Percentiles rank a stretch among this genome's conserved stretches.
Conservation (phyloP, 2,113 vertebrate species). For the Dicerorhinus sumatrensis region DNA sequence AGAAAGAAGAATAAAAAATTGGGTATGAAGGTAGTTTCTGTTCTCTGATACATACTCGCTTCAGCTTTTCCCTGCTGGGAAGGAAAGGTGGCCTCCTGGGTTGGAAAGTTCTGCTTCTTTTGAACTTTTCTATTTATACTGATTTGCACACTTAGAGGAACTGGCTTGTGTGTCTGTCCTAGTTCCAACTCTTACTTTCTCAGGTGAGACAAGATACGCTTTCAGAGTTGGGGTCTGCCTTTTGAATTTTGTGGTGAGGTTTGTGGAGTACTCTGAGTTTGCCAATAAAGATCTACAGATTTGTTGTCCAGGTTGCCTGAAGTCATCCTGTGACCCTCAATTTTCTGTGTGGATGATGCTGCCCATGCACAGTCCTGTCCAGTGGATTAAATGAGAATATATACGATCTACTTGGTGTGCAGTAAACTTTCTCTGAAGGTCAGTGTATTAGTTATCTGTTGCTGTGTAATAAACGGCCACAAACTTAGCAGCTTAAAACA, state of each 20-base stretch:
- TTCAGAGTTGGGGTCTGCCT: neutral
- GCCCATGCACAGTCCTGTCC: too few relatives aligned
- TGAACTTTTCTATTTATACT: constrained; percentile 67
- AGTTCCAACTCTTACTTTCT: constrained; percentile 31
- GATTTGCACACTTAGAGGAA: constrained; percentile 13
- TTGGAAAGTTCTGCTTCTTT: constrained; percentile 44
- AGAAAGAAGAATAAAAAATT: constrained; percentile 34
- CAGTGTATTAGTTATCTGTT: neutral
- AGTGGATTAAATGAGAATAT: neutral
- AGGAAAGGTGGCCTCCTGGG: neutral
- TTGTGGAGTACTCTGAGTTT: neutral
- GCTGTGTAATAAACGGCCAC: neutral
- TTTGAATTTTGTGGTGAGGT: neutral
- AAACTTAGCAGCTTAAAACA: neutral
- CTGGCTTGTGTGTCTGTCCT: constrained; percentile 64
- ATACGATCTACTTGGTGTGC: neutral
- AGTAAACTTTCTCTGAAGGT: neutral
- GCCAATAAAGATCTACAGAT: neutral
- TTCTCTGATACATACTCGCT: neutral
- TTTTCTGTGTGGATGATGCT: neutral
- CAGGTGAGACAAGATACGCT: neutral
- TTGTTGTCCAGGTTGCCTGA: neutral
- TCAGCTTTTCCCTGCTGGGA: constrained; percentile 22
- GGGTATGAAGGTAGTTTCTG: constrained; percentile 58
- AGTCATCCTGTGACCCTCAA: neutral